These are phyloP conservation scores for Leptobrachium ailaonicum DNA, from an alignment of 2,113 vertebrate species.

Conservation along the genomic window DNA sequence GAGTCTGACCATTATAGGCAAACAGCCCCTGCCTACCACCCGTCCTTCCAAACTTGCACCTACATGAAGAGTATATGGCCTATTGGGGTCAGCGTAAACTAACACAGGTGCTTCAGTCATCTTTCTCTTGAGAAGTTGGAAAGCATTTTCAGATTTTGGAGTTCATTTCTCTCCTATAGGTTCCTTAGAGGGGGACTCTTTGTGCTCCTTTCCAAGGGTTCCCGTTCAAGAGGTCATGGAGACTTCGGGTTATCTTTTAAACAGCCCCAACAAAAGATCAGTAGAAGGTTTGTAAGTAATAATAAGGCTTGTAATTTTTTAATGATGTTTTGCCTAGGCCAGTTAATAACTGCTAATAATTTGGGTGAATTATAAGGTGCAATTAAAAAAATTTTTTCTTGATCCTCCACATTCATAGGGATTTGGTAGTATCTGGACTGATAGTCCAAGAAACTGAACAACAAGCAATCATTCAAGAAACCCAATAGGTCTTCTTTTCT, in stretches of 20 bases:
- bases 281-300: neutral
- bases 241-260: neutral
- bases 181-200: neutral
- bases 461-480: neutral
- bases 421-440: no score
- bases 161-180: neutral
- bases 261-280: neutral
- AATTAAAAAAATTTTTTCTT: neutral
- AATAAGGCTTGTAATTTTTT: neutral
- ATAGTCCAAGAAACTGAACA: no score
- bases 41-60: conserved; percentile 11
- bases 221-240: neutral
- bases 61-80: conserved; percentile 9
- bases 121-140: neutral
- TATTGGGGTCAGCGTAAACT: neutral
- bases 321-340: neutral
- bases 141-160: neutral
- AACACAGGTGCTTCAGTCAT: neutral
- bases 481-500: no score
- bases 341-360: neutral
- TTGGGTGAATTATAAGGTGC: neutral
- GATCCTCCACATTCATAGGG: neutral
- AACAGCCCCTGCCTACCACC: neutral
- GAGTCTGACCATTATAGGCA: no score
- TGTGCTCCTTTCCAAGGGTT: no score